Percentiles rank a stretch among this genome's conserved stretches.
Evolutionary conservation across 2,113 vertebrate species (phyloP).

Genomic region (Pholis gunnellus): DNA sequence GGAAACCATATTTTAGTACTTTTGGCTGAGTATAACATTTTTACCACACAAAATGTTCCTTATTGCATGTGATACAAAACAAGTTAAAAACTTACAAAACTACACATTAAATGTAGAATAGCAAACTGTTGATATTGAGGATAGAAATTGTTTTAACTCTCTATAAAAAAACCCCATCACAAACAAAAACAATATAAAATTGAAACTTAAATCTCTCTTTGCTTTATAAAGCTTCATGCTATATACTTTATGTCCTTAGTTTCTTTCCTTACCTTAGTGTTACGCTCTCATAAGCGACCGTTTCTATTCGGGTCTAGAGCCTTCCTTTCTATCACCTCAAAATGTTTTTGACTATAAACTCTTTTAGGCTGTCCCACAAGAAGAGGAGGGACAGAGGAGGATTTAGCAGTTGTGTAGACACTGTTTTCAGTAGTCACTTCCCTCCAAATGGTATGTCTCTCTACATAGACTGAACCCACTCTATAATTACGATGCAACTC

Average conservation of each 20-base stretch:
- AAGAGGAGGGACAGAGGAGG: conserved; percentile 73
- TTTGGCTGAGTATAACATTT: neutral
- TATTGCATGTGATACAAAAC: neutral
- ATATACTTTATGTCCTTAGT: too few relatives aligned
- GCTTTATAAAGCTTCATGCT: neutral
- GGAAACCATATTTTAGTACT: conserved; percentile 21
- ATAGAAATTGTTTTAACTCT: neutral
- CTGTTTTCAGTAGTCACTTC: conserved; percentile 57
- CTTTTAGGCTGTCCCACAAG: conserved; percentile 58
- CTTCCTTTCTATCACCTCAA: conserved; percentile 31
- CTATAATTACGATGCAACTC: conserved; percentile 78
- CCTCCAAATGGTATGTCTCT: conserved; percentile 71
- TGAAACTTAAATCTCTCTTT: neutral
- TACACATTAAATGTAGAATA: neutral
- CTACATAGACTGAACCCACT: conserved; percentile 64
- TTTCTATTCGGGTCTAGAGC: conserved; percentile 26
- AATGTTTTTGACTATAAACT: conserved; percentile 60
- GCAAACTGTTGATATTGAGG: neutral
- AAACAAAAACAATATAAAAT: neutral
- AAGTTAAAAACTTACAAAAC: neutral
- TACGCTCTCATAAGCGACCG: conserved; percentile 18
- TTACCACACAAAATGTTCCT: neutral
- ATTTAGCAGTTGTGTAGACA: conserved; percentile 65
- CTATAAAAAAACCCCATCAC: neutral
- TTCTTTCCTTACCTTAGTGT: conserved; percentile 62